Conservation (phyloP, 2,113 vertebrate genomes). For the Balaeniceps rex region DNA sequence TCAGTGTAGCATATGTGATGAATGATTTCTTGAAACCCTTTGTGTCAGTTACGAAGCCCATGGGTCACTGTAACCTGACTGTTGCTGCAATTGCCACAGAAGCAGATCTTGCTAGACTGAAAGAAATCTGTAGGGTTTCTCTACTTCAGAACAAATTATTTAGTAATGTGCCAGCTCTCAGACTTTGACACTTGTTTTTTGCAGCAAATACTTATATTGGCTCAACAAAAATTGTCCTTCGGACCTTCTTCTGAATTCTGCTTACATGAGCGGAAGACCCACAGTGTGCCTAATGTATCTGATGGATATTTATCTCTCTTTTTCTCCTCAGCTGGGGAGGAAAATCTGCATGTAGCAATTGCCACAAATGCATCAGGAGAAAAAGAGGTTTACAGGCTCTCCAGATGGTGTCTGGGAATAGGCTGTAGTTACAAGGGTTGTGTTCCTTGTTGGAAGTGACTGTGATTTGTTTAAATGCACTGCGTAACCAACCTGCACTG, state of each 20-base stretch:
- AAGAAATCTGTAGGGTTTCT: not conserved
- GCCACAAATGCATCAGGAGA: not conserved
- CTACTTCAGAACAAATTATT: not conserved
- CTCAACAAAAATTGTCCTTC: not conserved
- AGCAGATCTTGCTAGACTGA: not conserved
- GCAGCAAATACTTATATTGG: not conserved
- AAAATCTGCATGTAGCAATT: not conserved
- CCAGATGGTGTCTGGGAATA: not conserved
- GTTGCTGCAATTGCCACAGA: not conserved
- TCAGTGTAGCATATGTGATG: not conserved
- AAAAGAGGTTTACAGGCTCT: not conserved
- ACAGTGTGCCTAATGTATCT: not conserved
- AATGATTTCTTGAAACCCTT: not conserved
- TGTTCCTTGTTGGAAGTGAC: not conserved
- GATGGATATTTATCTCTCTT: not conserved
- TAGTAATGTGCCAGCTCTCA: not conserved
- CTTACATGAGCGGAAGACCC: not conserved
- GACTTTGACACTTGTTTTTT: not conserved
- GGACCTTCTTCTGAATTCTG: not conserved
- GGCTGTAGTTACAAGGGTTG: not conserved
- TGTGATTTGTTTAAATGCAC: conserved; percentile 4
- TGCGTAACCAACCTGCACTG: not conserved
- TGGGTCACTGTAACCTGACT: not conserved
- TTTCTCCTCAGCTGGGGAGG: not conserved
- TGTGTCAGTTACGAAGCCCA: not conserved